A percentile compares a stretch with the other conserved stretches of the same genome.
Evolutionary conservation across 2,113 vertebrate genomes (phyloP).

Genomic region (Diadophis punctatus): DNA sequence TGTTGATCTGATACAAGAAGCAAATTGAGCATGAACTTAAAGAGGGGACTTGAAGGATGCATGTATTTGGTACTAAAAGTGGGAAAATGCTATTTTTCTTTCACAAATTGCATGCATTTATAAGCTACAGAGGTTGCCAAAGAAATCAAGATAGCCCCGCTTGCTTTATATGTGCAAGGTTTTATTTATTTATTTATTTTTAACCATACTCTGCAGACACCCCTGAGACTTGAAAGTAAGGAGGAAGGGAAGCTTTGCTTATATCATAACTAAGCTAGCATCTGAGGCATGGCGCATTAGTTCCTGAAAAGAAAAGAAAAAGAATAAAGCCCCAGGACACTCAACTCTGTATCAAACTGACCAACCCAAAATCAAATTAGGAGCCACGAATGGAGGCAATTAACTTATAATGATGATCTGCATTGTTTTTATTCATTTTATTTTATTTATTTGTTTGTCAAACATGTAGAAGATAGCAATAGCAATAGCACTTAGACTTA

Average conservation of each 20-base stretch:
- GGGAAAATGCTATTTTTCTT: neutral
- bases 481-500: too few relatives aligned
- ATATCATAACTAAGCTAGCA: neutral
- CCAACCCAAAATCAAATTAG: conserved; percentile 42
- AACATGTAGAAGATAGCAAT: too few relatives aligned
- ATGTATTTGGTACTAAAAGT: neutral
- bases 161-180: neutral
- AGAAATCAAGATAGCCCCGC: neutral
- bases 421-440: too few relatives aligned
- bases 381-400: conserved; percentile 55
- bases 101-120: neutral
- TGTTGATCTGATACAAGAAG: neutral
- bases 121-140: neutral
- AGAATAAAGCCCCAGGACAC: neutral
- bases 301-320: conserved; percentile 14
- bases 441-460: too few relatives aligned
- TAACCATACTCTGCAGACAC: neutral
- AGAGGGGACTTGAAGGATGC: neutral
- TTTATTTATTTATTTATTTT: neutral
- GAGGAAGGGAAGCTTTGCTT: neutral
- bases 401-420: conserved; percentile 29
- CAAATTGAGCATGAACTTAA: neutral
- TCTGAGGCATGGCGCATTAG: neutral
- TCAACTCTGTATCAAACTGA: conserved; percentile 45
- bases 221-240: neutral